phyloP scores from a whole-genome alignment of 2,797 vertebrate genomes.

The Cyclura pinguis region DNA sequence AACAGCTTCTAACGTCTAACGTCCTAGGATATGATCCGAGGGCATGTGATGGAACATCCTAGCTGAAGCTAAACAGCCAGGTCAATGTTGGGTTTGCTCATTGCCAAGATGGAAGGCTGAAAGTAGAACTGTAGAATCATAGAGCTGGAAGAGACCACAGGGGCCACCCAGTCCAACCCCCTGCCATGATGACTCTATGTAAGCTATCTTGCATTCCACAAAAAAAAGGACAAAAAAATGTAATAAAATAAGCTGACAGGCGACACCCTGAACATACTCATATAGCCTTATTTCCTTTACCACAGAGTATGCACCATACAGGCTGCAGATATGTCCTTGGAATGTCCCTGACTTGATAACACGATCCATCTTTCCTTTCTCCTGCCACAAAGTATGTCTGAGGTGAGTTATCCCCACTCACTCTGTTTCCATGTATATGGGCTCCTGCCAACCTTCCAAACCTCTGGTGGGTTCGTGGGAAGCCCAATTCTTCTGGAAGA shows the following conservation, averaged over 20 bases:
- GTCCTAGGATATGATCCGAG: neutral
- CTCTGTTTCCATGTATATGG: neutral
- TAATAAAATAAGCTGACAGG: neutral
- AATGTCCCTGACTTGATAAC: neutral
- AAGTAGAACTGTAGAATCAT: too few relatives aligned
- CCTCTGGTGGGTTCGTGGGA: neutral
- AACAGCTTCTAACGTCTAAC: neutral
- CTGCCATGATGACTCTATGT: too few relatives aligned
- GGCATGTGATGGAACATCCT: neutral
- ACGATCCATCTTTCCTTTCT: neutral
- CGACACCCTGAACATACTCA: neutral
- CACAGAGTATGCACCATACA: too few relatives aligned
- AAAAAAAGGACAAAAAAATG: neutral
- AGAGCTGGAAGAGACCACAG: too few relatives aligned
- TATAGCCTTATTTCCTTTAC: neutral
- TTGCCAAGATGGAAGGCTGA: neutral
- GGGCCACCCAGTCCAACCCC: too few relatives aligned
- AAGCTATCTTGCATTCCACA: too few relatives aligned
- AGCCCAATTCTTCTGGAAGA: neutral
- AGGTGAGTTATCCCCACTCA: neutral
- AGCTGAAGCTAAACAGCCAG: neutral
- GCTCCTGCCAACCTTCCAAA: neutral
- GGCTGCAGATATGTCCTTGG: too few relatives aligned
- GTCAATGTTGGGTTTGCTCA: neutral
- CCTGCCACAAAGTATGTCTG: neutral